These are phyloP conservation scores for Sylvilagus bachmani DNA, from an alignment of 2,113 vertebrate species.

Conservation along the genomic window DNA sequence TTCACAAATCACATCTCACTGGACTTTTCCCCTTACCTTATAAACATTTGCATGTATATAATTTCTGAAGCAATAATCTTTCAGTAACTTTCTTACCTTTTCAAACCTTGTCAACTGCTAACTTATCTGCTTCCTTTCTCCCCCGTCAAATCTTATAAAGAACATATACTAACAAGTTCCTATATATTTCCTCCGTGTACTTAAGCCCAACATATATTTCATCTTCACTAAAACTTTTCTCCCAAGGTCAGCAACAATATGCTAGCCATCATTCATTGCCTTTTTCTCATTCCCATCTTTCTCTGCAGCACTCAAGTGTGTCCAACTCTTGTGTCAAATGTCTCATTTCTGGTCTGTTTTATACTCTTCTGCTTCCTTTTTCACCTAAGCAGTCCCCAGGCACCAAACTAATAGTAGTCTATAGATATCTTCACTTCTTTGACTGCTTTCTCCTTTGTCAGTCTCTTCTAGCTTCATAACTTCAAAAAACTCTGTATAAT, in stretches of 20 bases:
- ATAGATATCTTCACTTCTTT: not conserved
- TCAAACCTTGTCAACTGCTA: not conserved
- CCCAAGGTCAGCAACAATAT: not conserved
- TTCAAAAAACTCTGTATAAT: not conserved
- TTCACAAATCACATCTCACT: not conserved
- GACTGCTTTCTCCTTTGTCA: not conserved
- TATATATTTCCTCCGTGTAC: not conserved
- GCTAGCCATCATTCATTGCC: not conserved
- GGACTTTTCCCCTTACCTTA: not conserved
- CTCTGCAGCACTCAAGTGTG: not conserved
- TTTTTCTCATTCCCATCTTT: constrained; percentile 24
- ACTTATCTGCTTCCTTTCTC: not conserved
- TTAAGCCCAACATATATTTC: not conserved
- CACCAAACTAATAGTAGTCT: not conserved
- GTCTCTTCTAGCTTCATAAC: not conserved
- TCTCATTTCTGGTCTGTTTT: not conserved
- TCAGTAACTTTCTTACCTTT: not conserved
- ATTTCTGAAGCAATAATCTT: not conserved
- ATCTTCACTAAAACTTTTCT: not conserved
- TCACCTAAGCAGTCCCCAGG: no score
- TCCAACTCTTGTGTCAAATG: not conserved
- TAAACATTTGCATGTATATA: not conserved
- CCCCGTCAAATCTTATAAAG: not conserved
- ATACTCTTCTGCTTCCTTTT: not conserved
- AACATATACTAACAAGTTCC: not conserved